Percentiles rank a stretch among this genome's conserved stretches.
These are phyloP conservation scores for Saccopteryx bilineata DNA, from an alignment of 2,113 vertebrate species.

Conservation along the genomic window DNA sequence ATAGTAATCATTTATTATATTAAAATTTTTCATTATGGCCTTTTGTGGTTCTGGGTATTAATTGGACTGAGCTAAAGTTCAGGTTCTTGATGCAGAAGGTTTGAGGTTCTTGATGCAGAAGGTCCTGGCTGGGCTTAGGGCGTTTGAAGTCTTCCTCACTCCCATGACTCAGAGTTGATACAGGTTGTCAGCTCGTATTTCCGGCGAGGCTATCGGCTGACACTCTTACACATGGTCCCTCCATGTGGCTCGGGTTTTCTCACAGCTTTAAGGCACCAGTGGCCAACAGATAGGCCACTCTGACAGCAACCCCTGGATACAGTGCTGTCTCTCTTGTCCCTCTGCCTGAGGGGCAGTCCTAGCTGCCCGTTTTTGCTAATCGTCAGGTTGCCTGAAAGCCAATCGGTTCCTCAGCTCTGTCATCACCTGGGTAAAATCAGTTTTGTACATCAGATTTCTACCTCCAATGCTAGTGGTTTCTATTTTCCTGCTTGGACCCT, in stretches of 20 bases:
- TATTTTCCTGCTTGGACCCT: background rate
- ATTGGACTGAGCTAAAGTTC: background rate
- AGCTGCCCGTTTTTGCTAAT: too few relatives aligned
- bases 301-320: background rate
- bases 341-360: background rate
- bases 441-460: background rate
- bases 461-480: background rate
- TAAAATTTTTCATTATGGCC: background rate
- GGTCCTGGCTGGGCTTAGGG: background rate
- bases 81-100: background rate
- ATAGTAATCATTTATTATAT: background rate
- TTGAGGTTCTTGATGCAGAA: background rate
- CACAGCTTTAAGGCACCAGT: background rate
- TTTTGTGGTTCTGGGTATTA: background rate
- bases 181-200: too few relatives aligned
- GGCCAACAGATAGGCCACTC: background rate
- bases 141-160: background rate
- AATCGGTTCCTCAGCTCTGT: background rate
- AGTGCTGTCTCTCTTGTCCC: background rate
- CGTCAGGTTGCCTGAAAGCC: background rate
- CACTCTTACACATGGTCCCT: background rate
- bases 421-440: background rate
- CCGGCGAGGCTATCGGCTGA: background rate
- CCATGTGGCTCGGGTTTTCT: background rate
- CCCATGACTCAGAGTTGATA: background rate